Evolutionary conservation across 2,113 vertebrate genomes (phyloP).

Genomic region (Daphoenositta chrysoptera): DNA sequence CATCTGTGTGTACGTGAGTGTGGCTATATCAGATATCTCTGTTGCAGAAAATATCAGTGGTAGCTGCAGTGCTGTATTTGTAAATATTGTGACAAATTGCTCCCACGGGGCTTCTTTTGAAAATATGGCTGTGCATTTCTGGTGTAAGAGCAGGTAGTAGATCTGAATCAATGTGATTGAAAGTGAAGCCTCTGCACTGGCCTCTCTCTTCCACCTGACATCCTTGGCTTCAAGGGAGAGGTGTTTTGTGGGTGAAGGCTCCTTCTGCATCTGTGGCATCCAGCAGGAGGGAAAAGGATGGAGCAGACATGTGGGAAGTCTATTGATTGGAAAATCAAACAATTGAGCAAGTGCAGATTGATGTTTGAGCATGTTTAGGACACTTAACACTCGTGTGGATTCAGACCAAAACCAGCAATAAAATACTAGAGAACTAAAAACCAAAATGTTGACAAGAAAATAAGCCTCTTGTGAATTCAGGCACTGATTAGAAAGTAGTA

Average conservation of each 20-base stretch:
- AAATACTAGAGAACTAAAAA: background rate
- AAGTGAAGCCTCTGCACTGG: background rate
- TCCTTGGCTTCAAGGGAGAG: background rate
- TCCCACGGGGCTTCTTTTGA: background rate
- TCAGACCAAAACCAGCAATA: background rate
- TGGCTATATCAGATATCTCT: background rate
- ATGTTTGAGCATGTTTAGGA: fast-evolving
- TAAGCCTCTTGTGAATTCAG: background rate
- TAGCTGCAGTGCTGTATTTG: background rate
- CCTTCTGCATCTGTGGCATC: background rate
- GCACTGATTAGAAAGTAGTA: background rate
- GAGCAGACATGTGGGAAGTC: background rate
- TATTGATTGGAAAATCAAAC: background rate
- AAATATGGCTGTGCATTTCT: background rate
- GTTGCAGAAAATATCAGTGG: background rate
- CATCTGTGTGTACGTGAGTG: fast-evolving
- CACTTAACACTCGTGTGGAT: fast-evolving
- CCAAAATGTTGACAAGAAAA: fast-evolving
- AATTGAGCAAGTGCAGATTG: background rate
- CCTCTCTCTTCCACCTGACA: background rate
- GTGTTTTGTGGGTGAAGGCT: background rate
- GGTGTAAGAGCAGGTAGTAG: background rate
- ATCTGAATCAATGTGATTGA: fast-evolving
- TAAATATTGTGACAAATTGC: background rate
- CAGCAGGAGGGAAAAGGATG: background rate